Evolutionary conservation across 2,113 vertebrate species (phyloP).

Genomic region (Pelobates fuscus): DNA sequence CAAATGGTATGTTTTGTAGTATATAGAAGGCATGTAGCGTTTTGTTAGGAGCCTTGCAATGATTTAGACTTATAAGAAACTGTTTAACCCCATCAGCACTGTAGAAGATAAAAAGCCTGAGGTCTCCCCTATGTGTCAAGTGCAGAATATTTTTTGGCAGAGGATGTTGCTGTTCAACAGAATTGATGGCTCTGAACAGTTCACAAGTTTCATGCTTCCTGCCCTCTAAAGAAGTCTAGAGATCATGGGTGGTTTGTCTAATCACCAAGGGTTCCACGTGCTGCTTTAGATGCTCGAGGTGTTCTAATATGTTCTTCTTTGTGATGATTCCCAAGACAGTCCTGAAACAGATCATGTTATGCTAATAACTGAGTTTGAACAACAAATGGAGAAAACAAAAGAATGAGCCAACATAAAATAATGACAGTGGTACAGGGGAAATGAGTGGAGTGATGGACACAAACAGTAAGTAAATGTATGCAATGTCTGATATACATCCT

Average conservation of each 20-base stretch:
- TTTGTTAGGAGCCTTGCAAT: no score
- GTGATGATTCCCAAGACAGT: slow-evolving; percentile 99
- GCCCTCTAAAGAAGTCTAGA: slow-evolving; percentile 74
- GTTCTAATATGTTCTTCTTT: slow-evolving; percentile 99
- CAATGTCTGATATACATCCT: no score
- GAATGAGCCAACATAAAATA: slow-evolving; percentile 57
- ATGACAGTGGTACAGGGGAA: slow-evolving; percentile 62
- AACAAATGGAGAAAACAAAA: slow-evolving; percentile 58
- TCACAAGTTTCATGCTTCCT: slow-evolving; percentile 92
- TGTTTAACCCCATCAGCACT: background rate
- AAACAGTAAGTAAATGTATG: no score
- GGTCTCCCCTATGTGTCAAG: background rate
- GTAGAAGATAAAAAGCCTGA: background rate
- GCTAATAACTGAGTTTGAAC: slow-evolving; percentile 85
- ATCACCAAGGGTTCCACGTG: slow-evolving; percentile 95
- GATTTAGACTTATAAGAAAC: background rate
- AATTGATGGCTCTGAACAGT: slow-evolving; percentile 64
- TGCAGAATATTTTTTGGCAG: slow-evolving; percentile 51
- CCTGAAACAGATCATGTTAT: slow-evolving; percentile 98
- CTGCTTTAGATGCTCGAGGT: slow-evolving; percentile 98
- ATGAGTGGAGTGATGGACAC: slow-evolving; percentile 48
- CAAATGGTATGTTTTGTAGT: no score
- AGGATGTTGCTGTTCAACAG: slow-evolving; percentile 56
- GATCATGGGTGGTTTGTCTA: slow-evolving; percentile 87
- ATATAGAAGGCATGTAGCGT: background rate